Base-by-base conservation (phyloP, 2,797 vertebrate species). In the Oceanodroma leucorhoa region DNA sequence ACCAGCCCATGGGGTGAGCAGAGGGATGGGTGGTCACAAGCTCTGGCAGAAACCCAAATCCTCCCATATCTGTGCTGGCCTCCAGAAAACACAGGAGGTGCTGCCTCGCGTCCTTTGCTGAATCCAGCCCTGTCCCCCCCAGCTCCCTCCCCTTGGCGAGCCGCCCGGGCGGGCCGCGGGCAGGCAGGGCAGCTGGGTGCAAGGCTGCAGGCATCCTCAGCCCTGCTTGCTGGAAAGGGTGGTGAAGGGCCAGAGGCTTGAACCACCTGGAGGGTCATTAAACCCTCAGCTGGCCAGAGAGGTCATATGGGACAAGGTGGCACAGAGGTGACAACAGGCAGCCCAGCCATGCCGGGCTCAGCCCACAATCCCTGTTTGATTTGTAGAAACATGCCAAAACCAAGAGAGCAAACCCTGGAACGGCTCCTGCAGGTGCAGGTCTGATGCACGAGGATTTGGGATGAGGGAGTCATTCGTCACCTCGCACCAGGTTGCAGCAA, bases 101-200 rank as follows among this genome's bases (percentile, higher is more conserved):
- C 21, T 77, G 45, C 26, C 53, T 71, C 5, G 0, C 18, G 19
- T 26, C 58, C 24, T 21, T 29, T 38, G 43, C 65, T 6, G 18
- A 70, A 60, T 5, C 21, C 23, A 20, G 6, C 17, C 50, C 20
- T 24, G 16, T 15, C 34, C 41, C 29, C 5, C 2, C 5, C 77
- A 53, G 15, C 11, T 69, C 32, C 40, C 23, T 32, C 32, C 38
- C 38, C 12, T 1, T 5, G 3, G 12, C 2, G 3, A 72, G 32
- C 32, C 2, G 0, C 26, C 13, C 1, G 0, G 17, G 51, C 0
- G 1, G 70, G 51, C 53, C 53, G 43, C 1, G 1, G 43, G 71
- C 61, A 77, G 53, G 24, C 41, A 88, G 45, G 45, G 20, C 48
- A 70, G 48, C 30, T 43, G 14, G 0, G 57, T 12, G 9, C 0